Evolutionary conservation across 2,888 invertebrate genomes (phyloP), one percentile per base, ranked within the genome.

Genomic region (Papilio gigon): DNA sequence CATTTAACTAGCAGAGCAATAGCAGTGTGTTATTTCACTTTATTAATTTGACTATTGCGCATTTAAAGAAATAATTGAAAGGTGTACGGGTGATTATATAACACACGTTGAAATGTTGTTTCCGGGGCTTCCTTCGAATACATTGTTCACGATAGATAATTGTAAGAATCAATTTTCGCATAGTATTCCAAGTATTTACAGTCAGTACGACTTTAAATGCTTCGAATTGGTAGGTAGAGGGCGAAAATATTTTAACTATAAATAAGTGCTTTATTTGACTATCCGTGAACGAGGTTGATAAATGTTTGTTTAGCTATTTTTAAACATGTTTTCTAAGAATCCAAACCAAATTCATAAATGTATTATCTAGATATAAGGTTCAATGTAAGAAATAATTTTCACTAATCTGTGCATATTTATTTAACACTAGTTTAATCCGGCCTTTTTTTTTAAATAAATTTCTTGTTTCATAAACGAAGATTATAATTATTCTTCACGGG

Each of bases 41-140:
- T 44, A 30, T 27, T 62, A 44, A 47, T 47, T 63, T 47, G n/a
- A 1, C 12, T 63, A 63, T 47, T 63, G 63, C 63, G 35, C 25
- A 25, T 3, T 40, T 12, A 12, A 22, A 14, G 17, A n/a, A 12
- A 35, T 35, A n/a, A 35, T 35, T 53, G 50, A 1, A 27, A 17
- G 40, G 17, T 14, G 35, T 6, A 37, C 22, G 20, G 37, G 20
- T 65, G 59, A 33, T 65, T 58, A 59, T 35, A 44, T 42, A 44
- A 33, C 44, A 33, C 44, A 42, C 44, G 44, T 65, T 58, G n/a
- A 22, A 58, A 25, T n/a, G 1, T n/a, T 37, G 11, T n/a, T 8
- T 50, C n/a, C 27, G 14, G 14, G 14, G 8, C 14, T 27, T 50
- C 4, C 5, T 50, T 27, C 3, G 4, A 5, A 25, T 4, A 4